Conservation (phyloP, 2,797 vertebrate species). For the Stomatorhinus walkeri region DNA sequence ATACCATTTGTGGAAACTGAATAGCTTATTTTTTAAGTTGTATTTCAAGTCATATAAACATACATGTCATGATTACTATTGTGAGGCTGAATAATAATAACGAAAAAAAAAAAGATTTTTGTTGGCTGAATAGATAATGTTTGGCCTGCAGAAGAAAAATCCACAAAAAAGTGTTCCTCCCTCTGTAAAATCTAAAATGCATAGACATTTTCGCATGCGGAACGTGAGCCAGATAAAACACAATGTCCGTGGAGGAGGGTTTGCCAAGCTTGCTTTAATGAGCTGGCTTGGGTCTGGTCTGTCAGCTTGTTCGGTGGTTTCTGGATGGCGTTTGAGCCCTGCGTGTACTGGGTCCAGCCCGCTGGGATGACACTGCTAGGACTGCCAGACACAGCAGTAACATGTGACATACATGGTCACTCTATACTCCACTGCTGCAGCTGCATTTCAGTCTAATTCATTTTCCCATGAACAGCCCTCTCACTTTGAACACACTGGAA, state of each 20-base stretch:
- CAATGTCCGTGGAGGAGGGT: background rate
- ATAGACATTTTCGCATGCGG: background rate
- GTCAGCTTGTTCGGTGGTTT: background rate
- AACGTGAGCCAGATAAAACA: slow-evolving; percentile 20
- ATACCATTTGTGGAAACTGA: background rate
- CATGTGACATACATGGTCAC: background rate
- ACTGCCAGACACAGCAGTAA: background rate
- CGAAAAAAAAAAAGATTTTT: slow-evolving; percentile 6
- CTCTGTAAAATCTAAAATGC: background rate
- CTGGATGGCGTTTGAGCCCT: background rate
- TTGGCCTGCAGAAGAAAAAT: slow-evolving; percentile 11
- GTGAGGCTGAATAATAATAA: background rate
- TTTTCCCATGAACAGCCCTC: background rate
- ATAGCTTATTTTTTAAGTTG: slow-evolving; percentile 10
- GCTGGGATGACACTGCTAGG: background rate
- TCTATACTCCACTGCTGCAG: background rate
- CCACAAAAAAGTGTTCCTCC: background rate
- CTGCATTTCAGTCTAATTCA: background rate
- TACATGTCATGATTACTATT: slow-evolving; percentile 8
- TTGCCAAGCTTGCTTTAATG: slow-evolving; percentile 15
- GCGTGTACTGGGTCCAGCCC: background rate
- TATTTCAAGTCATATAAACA: background rate
- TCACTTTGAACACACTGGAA: background rate
- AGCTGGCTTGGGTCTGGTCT: slow-evolving; percentile 3
- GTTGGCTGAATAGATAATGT: slow-evolving; percentile 9